These are phyloP conservation scores for Arrhopalites spinosus DNA, from an alignment of 2,888 invertebrate genomes.

Conservation along the genomic window DNA sequence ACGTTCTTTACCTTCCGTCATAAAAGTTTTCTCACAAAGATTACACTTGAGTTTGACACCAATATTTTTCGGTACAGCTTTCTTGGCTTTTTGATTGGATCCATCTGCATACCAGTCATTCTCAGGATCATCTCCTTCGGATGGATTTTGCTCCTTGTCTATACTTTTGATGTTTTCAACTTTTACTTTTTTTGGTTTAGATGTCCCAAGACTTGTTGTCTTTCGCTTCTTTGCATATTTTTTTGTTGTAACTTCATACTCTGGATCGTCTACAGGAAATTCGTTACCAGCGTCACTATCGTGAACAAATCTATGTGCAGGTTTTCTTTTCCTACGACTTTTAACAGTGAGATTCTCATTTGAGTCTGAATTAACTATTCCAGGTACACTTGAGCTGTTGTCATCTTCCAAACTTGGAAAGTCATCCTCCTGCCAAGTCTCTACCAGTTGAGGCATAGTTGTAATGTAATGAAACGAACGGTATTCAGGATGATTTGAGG, in stretches of 20 bases:
- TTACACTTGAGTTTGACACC: neutral
- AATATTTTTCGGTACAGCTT: neutral
- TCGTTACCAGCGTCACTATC: no score
- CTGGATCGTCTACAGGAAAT: no score
- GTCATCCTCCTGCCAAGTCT: neutral
- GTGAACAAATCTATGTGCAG: no score
- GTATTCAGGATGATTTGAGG: no score
- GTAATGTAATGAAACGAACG: neutral
- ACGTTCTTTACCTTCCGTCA: no score
- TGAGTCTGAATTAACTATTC: neutral
- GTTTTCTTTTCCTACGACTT: no score
- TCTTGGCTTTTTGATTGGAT: neutral
- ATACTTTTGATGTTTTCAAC: neutral
- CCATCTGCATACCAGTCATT: neutral
- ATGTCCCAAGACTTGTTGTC: neutral
- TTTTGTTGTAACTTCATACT: no score
- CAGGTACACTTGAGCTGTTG: neutral
- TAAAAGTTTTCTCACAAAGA: conserved; percentile 21
- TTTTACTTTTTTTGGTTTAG: neutral
- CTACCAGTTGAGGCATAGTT: neutral
- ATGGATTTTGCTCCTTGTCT: neutral
- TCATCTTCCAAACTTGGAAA: neutral
- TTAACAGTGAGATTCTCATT: neutral
- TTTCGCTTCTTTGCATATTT: neutral
- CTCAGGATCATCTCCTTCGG: neutral